Evolutionary conservation across 1,140 invertebrate genomes (phyloP).

Genomic region (Physella acuta): DNA sequence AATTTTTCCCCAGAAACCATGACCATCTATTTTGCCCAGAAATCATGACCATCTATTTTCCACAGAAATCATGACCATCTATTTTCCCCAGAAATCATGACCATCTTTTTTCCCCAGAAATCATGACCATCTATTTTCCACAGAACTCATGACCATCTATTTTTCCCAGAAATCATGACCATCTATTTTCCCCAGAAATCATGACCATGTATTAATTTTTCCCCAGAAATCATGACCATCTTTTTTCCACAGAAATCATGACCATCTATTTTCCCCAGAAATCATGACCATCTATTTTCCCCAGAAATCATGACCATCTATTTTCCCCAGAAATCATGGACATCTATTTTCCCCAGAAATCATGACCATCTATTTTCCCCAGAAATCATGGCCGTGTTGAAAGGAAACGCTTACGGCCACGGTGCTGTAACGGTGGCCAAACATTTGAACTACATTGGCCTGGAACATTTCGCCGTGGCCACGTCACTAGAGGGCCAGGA

Average conservation of each 20-base stretch:
- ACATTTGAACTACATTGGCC: conserved; percentile 33
- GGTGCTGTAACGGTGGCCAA: conserved; percentile 35
- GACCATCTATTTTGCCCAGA: too few species aligned
- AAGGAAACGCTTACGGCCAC: conserved; percentile 47
- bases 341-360: not conserved
- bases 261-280: too few species aligned
- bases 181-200: too few species aligned
- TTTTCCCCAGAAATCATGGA: not conserved
- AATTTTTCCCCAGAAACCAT: too few species aligned
- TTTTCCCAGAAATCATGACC: too few species aligned
- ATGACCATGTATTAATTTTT: not conserved
- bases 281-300: not conserved
- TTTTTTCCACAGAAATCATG: not conserved
- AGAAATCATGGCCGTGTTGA: conserved; percentile 45
- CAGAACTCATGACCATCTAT: too few species aligned
- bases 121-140: too few species aligned
- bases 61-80: too few species aligned
- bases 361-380: not conserved
- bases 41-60: too few species aligned
- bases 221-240: not conserved
- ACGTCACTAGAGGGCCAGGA: conserved; percentile 37
- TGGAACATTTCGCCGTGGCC: conserved; percentile 41
- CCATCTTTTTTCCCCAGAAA: too few species aligned
- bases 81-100: too few species aligned
- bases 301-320: not conserved